These are phyloP conservation scores for Xenopus tropicalis DNA, from an alignment of 2,113 vertebrate genomes.

Conservation along the genomic window UCB_Xtro_10.0 CM004448.2:55335501-55336000, in stretches of 20 bases:
- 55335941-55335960: too few species aligned
- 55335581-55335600: slow-evolving; percentile 27
- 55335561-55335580: slow-evolving; percentile 42
- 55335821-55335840: too few species aligned
- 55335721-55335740: not conserved
- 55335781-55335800: too few species aligned
- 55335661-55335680: slow-evolving; percentile 8
- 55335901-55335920: too few species aligned
- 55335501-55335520: slow-evolving; percentile 37
- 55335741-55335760: not conserved
- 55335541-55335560: slow-evolving; percentile 32
- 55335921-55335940: too few species aligned
- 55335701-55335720: slow-evolving; percentile 18
- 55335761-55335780: not conserved
- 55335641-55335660: slow-evolving; percentile 25
- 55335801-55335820: too few species aligned
- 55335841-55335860: too few species aligned
- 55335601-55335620: slow-evolving; percentile 15
- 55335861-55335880: too few species aligned
- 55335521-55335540: slow-evolving; percentile 39
- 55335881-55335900: too few species aligned
- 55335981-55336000: too few species aligned
- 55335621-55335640: slow-evolving; percentile 10
- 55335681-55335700: slow-evolving; percentile 9
- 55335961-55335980: too few species aligned